Conservation (phyloP, 1,140 invertebrate species). For the Calephelis nemesis region DNA sequence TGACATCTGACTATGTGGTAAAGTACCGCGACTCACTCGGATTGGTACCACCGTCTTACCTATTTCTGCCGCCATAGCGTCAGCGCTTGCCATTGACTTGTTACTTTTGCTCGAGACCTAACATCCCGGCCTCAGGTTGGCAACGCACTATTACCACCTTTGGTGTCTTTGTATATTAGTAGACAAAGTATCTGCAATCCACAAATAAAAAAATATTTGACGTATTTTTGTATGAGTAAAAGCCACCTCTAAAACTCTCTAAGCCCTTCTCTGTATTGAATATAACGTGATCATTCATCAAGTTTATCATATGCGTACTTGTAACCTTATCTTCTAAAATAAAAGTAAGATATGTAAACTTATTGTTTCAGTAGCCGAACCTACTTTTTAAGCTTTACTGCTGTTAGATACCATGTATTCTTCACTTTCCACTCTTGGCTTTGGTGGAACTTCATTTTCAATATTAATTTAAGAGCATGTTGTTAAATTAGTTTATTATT, state of each 20-base stretch:
- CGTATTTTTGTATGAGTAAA: conserved; percentile 3
- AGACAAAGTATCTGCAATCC: too few species aligned
- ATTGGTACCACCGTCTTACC: too few species aligned
- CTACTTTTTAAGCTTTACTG: neutral
- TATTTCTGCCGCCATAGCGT: too few species aligned
- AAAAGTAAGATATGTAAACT: conserved; percentile 52
- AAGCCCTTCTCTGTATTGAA: conserved; percentile 34
- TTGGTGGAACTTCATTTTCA: neutral
- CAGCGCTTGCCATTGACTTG: too few species aligned
- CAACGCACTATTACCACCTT: too few species aligned
- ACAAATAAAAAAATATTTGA: neutral
- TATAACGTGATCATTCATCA: conserved; percentile 63
- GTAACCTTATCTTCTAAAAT: conserved; percentile 58
- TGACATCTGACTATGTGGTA: too few species aligned
- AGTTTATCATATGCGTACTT: conserved; percentile 47
- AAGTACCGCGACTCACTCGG: too few species aligned
- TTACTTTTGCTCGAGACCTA: too few species aligned
- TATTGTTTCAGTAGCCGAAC: conserved; percentile 52
- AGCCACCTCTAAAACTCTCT: conserved; percentile 38
- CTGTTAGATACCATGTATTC: neutral
- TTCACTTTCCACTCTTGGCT: too few species aligned
- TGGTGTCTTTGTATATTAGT: too few species aligned
- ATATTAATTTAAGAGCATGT: neutral
- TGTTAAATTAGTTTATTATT: neutral
- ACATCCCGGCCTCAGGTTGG: too few species aligned